Conservation (phyloP, 2,113 vertebrate genomes). For the Mobula hypostoma region DNA sequence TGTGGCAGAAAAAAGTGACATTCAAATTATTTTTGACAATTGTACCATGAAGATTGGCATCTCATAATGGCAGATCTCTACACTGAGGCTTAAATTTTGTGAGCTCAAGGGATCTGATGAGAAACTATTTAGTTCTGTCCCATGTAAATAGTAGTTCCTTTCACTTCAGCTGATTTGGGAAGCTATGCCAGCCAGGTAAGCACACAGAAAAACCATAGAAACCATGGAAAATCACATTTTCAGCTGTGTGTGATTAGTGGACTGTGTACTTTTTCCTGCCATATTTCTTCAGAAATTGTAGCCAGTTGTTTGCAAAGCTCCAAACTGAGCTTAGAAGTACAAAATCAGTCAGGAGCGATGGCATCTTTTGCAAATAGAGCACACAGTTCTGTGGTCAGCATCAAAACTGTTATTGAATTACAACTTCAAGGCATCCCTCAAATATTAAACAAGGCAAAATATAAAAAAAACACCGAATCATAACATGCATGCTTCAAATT, state of each 20-base stretch:
- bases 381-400: not conserved
- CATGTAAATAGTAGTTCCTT: not conserved
- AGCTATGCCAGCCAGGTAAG: not conserved
- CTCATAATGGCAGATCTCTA: not conserved
- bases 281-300: not conserved
- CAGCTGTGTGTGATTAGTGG: not conserved
- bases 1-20: constrained; percentile 44
- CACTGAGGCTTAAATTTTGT: not conserved
- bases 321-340: not conserved
- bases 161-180: not conserved
- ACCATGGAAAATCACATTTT: not conserved
- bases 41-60: not conserved
- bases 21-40: constrained; percentile 11
- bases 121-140: not conserved
- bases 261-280: not conserved
- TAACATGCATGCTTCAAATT: not conserved
- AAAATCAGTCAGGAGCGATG: not conserved
- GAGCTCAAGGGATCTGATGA: not conserved
- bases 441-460: not conserved
- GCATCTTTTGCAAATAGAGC: not conserved
- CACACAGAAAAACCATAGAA: not conserved
- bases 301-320: not conserved
- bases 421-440: not conserved
- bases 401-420: not conserved
- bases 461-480: not conserved